Conservation (phyloP, 2,888 invertebrate species). For the Lathronympha strigana region DNA sequence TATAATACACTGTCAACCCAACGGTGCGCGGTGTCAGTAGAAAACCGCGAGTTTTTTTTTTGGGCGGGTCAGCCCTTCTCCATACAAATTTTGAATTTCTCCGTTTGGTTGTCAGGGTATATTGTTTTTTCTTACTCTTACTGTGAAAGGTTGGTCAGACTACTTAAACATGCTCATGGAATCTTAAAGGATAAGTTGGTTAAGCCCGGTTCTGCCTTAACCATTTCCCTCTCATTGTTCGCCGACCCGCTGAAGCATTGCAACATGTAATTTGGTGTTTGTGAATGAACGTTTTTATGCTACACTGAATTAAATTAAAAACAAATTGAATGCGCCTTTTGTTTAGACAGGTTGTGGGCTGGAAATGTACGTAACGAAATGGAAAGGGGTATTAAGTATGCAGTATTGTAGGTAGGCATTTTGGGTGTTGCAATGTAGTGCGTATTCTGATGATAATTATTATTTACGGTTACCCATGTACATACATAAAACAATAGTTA, state of each 20-base stretch:
- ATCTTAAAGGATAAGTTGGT: conserved; percentile 10
- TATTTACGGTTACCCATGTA: too few species aligned
- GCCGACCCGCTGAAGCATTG: conserved; percentile 37
- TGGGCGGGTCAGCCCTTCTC: too few species aligned
- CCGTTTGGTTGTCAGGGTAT: too few species aligned
- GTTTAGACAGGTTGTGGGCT: conserved; percentile 40
- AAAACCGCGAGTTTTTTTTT: too few species aligned
- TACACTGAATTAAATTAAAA: conserved; percentile 41
- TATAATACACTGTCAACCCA: too few species aligned
- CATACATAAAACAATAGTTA: too few species aligned
- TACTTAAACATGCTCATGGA: neutral
- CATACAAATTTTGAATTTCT: too few species aligned
- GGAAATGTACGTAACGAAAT: conserved; percentile 36
- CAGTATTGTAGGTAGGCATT: conserved; percentile 7
- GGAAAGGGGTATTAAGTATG: conserved; percentile 6
- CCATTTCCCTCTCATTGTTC: conserved; percentile 41
- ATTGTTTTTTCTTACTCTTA: too few species aligned
- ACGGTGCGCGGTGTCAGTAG: too few species aligned
- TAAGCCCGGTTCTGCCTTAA: conserved; percentile 12
- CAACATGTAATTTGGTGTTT: conserved; percentile 42
- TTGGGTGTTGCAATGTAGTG: neutral
- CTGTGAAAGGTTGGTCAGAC: too few species aligned
- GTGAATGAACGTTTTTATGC: conserved; percentile 42
- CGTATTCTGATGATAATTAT: too few species aligned
- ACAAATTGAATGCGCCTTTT: conserved; percentile 39